Evolutionary conservation across 2,888 invertebrate genomes (phyloP).

Genomic region (Patella ulyssiponensis): DNA sequence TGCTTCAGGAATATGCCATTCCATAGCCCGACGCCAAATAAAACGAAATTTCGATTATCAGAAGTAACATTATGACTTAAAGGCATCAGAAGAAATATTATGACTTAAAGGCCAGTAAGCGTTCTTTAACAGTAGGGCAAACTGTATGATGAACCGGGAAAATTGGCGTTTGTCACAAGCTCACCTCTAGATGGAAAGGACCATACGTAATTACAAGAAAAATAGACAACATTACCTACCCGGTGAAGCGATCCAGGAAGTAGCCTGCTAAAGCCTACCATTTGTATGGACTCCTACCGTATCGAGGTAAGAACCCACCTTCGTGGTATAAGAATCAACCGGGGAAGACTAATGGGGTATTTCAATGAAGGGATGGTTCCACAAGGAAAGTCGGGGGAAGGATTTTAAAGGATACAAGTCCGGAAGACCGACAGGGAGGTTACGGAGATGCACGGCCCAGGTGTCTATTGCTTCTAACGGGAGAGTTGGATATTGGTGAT

Average conservation of each 20-base stretch:
- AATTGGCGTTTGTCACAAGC: constrained; percentile 30
- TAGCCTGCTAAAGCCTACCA: constrained; percentile 29
- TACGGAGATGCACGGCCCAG: neutral
- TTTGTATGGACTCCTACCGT: constrained; percentile 32
- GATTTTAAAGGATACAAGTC: neutral
- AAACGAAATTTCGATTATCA: constrained; percentile 1
- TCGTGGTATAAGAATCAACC: constrained; percentile 23
- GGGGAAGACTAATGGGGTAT: neutral
- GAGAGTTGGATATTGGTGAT: neutral
- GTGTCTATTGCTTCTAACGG: neutral
- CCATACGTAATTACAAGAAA: constrained; percentile 30
- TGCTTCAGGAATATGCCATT: no score
- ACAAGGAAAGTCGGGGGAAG: no score
- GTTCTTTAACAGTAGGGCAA: constrained; percentile 18
- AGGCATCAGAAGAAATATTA: constrained; percentile 28
- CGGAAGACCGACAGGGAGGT: neutral
- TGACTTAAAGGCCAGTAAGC: constrained; percentile 25
- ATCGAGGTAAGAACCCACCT: constrained; percentile 27
- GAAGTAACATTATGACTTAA: no score
- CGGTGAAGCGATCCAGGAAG: constrained; percentile 29
- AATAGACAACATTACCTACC: constrained; percentile 33
- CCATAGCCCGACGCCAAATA: neutral
- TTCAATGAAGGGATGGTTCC: no score
- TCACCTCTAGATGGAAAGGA: constrained; percentile 32
- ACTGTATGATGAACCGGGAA: constrained; percentile 35